Conservation (phyloP, 2,113 vertebrate species). For the Campylomormyrus numenius region DNA sequence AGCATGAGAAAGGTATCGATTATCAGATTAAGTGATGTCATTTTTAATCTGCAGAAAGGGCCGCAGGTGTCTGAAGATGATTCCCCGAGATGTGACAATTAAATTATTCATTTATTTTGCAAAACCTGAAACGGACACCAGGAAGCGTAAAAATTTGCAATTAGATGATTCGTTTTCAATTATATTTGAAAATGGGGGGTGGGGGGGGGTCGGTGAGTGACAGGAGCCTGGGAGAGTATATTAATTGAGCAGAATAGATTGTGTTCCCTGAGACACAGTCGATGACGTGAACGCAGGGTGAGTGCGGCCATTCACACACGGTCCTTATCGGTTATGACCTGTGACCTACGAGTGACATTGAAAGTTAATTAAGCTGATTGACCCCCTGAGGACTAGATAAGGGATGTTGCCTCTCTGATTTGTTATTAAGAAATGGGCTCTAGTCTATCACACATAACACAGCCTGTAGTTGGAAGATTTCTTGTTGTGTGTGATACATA, state of each 20-base stretch:
- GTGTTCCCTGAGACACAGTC: not conserved
- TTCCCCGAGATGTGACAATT: constrained; percentile 53
- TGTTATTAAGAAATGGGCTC: not conserved
- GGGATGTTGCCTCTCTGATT: not conserved
- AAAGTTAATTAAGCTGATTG: constrained; percentile 1
- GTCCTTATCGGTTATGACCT: not conserved
- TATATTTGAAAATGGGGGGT: constrained; percentile 55
- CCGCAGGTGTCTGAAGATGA: constrained; percentile 52
- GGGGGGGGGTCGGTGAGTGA: constrained; percentile 38
- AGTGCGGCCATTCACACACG: not conserved
- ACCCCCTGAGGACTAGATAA: not conserved
- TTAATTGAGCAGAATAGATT: not conserved
- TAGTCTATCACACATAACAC: not conserved
- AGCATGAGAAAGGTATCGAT: constrained; percentile 3
- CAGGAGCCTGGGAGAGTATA: constrained; percentile 6
- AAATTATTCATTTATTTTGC: constrained; percentile 60
- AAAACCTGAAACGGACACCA: constrained; percentile 52
- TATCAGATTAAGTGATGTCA: constrained; percentile 29
- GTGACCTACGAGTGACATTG: not conserved
- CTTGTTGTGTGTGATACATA: not conserved
- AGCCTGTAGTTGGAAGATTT: not conserved
- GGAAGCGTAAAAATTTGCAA: constrained; percentile 53
- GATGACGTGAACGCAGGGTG: not conserved
- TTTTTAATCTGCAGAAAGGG: constrained; percentile 47
- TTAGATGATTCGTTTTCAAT: constrained; percentile 58